Evolutionary conservation across 2,113 vertebrate species (phyloP).

Genomic region (Parus major): DNA sequence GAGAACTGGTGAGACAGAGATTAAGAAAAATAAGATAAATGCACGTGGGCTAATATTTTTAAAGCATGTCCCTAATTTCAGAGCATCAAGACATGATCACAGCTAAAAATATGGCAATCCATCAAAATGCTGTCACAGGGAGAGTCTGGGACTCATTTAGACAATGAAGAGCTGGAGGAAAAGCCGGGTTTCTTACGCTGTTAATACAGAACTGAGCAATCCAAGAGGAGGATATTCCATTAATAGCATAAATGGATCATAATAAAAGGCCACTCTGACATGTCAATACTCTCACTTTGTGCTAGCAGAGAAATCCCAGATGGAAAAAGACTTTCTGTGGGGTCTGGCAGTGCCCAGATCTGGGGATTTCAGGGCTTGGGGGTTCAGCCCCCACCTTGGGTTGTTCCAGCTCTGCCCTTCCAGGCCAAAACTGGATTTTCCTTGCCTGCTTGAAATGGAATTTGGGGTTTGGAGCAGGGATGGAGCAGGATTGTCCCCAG

Average conservation of each 20-base stretch:
- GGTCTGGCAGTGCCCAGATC: rapidly evolving
- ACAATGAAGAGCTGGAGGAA: constrained; percentile 21
- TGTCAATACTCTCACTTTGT: neutral
- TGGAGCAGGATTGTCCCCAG: rapidly evolving
- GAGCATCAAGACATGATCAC: neutral
- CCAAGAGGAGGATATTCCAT: constrained; percentile 30
- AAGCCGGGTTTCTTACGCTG: neutral
- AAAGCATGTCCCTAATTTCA: constrained; percentile 15
- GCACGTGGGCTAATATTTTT: neutral
- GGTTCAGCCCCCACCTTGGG: neutral
- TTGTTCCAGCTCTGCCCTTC: neutral
- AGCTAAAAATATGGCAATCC: constrained; percentile 2
- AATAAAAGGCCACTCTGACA: constrained; percentile 27
- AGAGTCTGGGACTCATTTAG: neutral
- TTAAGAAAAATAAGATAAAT: constrained; percentile 41
- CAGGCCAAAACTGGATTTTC: neutral
- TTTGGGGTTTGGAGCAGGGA: neutral
- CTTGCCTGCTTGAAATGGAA: neutral
- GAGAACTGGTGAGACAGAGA: neutral
- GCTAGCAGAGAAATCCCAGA: neutral
- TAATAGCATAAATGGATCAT: constrained; percentile 49
- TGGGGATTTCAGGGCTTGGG: rapidly evolving
- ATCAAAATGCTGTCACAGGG: neutral
- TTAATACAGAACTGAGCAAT: constrained; percentile 32
- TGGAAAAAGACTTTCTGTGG: neutral